These are phyloP conservation scores for Drosophila pegasa DNA, from an alignment of 2,888 invertebrate species.

Conservation along the genomic window DNA sequence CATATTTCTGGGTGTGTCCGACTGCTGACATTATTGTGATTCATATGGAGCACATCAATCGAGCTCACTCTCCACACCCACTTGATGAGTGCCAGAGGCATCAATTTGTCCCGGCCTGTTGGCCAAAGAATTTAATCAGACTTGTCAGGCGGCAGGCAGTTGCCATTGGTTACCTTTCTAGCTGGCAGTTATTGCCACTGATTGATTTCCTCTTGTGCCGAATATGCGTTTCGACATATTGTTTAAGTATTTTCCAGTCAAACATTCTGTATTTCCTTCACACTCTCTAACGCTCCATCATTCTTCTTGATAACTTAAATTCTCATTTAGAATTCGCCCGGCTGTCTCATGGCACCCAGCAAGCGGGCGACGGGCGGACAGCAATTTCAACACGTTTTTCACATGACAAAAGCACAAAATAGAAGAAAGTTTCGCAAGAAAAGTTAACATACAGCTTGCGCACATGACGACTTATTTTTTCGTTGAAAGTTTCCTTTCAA, in stretches of 20 bases:
- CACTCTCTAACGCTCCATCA: not conserved
- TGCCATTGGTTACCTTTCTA: slow-evolving; percentile 53
- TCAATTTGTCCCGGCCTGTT: slow-evolving; percentile 42
- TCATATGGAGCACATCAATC: slow-evolving; percentile 59
- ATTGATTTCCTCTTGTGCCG: slow-evolving; percentile 53
- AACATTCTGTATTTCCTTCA: not conserved
- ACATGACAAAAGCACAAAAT: slow-evolving; percentile 20
- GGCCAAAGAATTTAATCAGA: slow-evolving; percentile 53
- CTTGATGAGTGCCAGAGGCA: slow-evolving; percentile 29
- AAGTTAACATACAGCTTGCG: slow-evolving; percentile 56
- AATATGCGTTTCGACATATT: slow-evolving; percentile 24
- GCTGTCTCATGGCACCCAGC: slow-evolving; percentile 21
- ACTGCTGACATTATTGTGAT: slow-evolving; percentile 29
- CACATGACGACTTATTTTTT: slow-evolving; percentile 24
- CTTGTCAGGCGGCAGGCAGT: slow-evolving; percentile 30
- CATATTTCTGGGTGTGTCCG: slow-evolving; percentile 7
- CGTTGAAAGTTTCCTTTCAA: slow-evolving; percentile 15
- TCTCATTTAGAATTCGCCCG: slow-evolving; percentile 11
- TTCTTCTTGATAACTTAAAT: not conserved
- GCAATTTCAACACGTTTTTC: slow-evolving; percentile 47
- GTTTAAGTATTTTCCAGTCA: slow-evolving; percentile 11
- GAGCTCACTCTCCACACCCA: slow-evolving; percentile 16
- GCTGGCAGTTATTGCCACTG: slow-evolving; percentile 50
- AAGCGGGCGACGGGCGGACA: slow-evolving; percentile 19
- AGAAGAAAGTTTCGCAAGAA: slow-evolving; percentile 41